Percentiles rank a stretch among this genome's conserved stretches.
Evolutionary conservation across 2,888 invertebrate genomes (phyloP).

Genomic region (Diarsia dahlii): DNA sequence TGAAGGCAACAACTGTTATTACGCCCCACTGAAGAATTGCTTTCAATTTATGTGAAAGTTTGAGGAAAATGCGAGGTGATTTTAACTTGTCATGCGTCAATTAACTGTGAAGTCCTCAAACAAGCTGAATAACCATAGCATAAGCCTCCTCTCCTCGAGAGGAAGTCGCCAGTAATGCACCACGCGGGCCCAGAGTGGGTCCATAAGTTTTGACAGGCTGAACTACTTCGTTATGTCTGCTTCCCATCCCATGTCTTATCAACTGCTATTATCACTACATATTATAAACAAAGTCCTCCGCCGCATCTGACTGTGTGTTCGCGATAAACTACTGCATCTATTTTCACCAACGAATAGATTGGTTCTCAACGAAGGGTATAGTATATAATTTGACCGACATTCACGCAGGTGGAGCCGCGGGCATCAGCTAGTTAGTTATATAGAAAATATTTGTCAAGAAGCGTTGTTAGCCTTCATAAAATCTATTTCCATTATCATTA

Average conservation of each 20-base stretch:
- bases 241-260: not conserved
- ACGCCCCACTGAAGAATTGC: not conserved
- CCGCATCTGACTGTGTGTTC: too few species aligned
- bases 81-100: not conserved
- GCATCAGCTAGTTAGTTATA: not conserved
- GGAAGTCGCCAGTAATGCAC: not conserved
- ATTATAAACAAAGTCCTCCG: too few species aligned
- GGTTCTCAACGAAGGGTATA: too few species aligned
- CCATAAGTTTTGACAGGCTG: not conserved
- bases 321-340: too few species aligned
- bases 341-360: too few species aligned
- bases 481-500: not conserved
- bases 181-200: not conserved
- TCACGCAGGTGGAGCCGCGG: too few species aligned
- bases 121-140: not conserved
- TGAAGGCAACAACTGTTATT: slow-evolving; percentile 24
- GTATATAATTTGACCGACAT: too few species aligned
- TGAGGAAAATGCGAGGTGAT: slow-evolving; percentile 1
- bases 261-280: not conserved
- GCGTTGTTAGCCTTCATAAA: not conserved
- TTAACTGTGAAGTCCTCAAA: not conserved
- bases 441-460: not conserved
- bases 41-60: slow-evolving; percentile 7
- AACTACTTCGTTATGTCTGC: too few species aligned
- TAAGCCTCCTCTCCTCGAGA: not conserved